Evolutionary conservation across 2,888 invertebrate species (phyloP).

Genomic region (Drosophila cyrtoloma): DNA sequence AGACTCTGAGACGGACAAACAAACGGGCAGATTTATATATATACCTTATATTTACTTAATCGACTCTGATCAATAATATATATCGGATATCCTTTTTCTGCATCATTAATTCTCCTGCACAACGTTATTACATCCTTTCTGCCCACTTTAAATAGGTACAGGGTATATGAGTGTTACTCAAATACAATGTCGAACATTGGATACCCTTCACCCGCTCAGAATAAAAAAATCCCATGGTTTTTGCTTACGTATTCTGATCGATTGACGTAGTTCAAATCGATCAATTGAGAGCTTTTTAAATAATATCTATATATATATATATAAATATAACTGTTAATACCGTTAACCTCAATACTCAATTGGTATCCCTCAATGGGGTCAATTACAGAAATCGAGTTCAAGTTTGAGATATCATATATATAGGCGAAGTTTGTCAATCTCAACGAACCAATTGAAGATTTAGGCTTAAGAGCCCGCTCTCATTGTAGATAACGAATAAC

Average conservation of each 20-base stretch:
- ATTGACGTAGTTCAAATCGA: constrained; percentile 48
- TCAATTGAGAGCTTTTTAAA: constrained; percentile 65
- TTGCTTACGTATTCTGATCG: constrained; percentile 52
- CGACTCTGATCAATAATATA: not conserved
- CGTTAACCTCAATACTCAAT: constrained; percentile 72
- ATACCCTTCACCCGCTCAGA: constrained; percentile 33
- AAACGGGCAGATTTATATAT: not conserved
- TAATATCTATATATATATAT: constrained; percentile 16
- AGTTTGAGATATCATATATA: constrained; percentile 21
- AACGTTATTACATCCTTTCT: not conserved
- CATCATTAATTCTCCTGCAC: not conserved
- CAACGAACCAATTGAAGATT: constrained; percentile 29
- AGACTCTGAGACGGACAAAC: not conserved
- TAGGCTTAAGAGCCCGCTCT: not conserved
- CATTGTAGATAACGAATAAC: constrained; percentile 10
- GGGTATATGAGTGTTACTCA: not conserved
- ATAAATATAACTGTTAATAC: constrained; percentile 52
- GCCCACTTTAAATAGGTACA: not conserved
- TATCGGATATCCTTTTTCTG: not conserved
- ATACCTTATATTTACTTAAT: not conserved
- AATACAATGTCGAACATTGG: constrained; percentile 21
- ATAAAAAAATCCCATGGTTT: constrained; percentile 19
- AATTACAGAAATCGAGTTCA: constrained; percentile 64
- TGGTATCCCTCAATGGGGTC: constrained; percentile 51
- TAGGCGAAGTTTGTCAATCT: constrained; percentile 22